Percentiles rank a stretch among this genome's conserved stretches.
These are phyloP conservation scores for Somateria mollissima DNA, from an alignment of 2,797 vertebrate genomes.

Conservation along the genomic window DNA sequence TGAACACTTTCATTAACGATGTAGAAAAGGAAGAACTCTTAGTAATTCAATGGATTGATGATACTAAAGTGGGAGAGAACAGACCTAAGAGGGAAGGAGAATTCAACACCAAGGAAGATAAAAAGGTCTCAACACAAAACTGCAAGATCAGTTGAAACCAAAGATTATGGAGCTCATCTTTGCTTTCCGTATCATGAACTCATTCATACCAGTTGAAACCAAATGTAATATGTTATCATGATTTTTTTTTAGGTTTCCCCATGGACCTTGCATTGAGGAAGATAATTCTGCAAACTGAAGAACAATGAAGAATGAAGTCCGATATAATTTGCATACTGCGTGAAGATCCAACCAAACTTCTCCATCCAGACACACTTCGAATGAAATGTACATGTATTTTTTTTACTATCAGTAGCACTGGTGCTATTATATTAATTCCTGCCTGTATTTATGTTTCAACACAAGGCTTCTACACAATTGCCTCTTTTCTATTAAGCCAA, in stretches of 20 bases:
- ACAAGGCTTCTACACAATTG: background rate
- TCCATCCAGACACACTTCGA: background rate
- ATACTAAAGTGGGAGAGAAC: background rate
- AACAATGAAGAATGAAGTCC: background rate
- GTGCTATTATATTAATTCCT: background rate
- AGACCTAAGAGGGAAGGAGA: background rate
- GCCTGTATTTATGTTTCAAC: background rate
- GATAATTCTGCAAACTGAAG: background rate
- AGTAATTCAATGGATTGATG: background rate
- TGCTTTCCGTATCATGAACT: background rate
- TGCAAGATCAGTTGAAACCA: background rate
- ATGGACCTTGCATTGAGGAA: background rate
- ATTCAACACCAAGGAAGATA: background rate
- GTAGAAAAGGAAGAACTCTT: background rate
- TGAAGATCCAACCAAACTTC: background rate
- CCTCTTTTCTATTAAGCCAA: background rate
- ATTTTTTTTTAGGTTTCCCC: background rate
- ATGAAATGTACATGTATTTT: background rate
- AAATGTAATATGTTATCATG: background rate
- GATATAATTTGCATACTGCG: background rate
- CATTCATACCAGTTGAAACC: background rate
- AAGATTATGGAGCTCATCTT: background rate
- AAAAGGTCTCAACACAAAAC: background rate
- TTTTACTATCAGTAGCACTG: background rate
- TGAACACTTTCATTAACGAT: background rate